Base-by-base conservation (phyloP, 2,797 vertebrate species). In the Eupleurogrammus muticus region DNA sequence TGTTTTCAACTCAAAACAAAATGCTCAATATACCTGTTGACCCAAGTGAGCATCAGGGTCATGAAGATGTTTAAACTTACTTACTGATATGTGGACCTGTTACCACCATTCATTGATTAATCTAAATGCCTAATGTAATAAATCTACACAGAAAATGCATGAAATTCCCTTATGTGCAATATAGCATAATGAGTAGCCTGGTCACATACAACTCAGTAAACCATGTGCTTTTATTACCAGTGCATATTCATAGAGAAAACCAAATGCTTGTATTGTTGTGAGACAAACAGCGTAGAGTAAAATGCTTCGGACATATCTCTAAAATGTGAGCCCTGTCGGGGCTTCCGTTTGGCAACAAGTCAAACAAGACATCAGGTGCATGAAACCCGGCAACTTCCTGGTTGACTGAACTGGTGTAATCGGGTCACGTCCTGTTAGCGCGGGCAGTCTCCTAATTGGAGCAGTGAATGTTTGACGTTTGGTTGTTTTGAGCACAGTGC, bases 211-310 rank as follows among this genome's bases (percentile, higher is more conserved):
- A 5, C 63, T 89, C 75, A 71, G 84, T 92, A 92, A 94, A 93
- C 84, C 84, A 91, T 95, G 94, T 94, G 94, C 94, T 95, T 95
- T 95, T 95, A 95, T 94, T 95, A 94, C 90, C 92, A 93, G 92
- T 94, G 92, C 91, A 92, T 94, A 92, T 93, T 91, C 66, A 92
- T 83, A 90, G 80, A 92, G 85, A 90, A 89, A 92, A 84, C 78
- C 79, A 67, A 80, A 72, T 57, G 67, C 69, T 77, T 65, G 68
- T 72, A 51, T 72, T 77, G 63, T 57, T 73, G 75, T 76, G 84
- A 72, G 66, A 83, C 64, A 85, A 83, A 80, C 54, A 52, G 73
- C 48, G 14, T 42, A 34, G 58, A 57, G n/a, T 82, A 66, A 84
- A 80, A 89, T 69, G 75, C 64, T 77, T 83, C 42, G 61, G 81